Base-by-base conservation (phyloP, 2,113 vertebrate genomes). In the Zapornia atra region DNA sequence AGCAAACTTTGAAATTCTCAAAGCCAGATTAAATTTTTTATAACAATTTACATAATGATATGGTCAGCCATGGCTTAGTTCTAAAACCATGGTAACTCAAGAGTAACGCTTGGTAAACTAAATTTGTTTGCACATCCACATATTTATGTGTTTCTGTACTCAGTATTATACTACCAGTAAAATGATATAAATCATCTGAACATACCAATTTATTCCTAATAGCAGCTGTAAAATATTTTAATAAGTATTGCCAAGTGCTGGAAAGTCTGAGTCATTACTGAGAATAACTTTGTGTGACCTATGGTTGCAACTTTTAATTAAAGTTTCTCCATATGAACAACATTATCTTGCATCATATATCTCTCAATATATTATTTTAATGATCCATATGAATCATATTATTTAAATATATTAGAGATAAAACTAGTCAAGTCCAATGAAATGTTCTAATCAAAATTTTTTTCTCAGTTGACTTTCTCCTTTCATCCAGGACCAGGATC, bases 221-320 rank as follows among this genome's bases (percentile, higher is more conserved):
- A 91, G 22, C 22, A 75, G n/a, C 19, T 61, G 28, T 92, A 75
- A 80, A 86, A 15, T 64, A 86, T 38, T 48, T 75, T 68, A 81
- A 34, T 64, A 78, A 68, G 42, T 38, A 56, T 65, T 82, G 16
- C 33, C 20, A 84, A 79, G 33, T 69, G 53, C 86, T 60, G 84
- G 34, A 82, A 94, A 86, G 5, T 51, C 51, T 83, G 38, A 90
- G 28, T 86, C 64, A 83, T 83, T 88, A 81, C 42, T 51, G 54
- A 64, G 17, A 68, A 51, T 85, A 94, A 95, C 44, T 91, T 86
- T 54, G 31, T 71, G 56, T 91, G 57, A 95, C 61, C 69, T 44
- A 10, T 17, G 12, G 14, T 33, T 61, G 29, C 59, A 92, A 66
- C 28, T 88, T 96, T 90, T 94, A 96, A 92, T 95, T 95, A 93